Evolutionary conservation across 2,113 vertebrate species (phyloP), one percentile per base, ranked within the genome.

Genomic region (Phalacrocorax carbo): DNA sequence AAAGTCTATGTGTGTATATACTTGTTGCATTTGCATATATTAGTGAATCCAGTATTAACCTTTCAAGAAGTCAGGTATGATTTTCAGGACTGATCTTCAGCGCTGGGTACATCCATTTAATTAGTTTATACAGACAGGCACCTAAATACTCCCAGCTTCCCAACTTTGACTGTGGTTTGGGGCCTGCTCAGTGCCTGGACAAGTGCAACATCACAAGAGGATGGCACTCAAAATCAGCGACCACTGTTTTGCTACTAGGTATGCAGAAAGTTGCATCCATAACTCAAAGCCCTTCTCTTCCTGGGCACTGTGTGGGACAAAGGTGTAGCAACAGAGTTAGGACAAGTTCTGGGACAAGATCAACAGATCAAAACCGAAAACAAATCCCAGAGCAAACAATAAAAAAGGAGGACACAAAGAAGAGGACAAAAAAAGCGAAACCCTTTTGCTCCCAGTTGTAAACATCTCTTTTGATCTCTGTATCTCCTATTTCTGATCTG

Each of bases 401-500:
- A 22, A 69, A 79, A 90, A 36, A 72, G 14, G 22, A 75, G 6
- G 10, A 32, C 3, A 3, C 5, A 16, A 55, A 84, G 78, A 72
- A 52, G 21, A 91, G 38, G 38, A n/a, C 10, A 42, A 87, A 23
- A 27, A 51, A 62, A 86, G 88, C 89, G 23, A 93, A 89, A 64
- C 38, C 51, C 70, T 95, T 91, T 84, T 15, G 26, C 81, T 93
- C 68, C 42, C 55, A 70, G 73, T 64, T 93, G 57, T 89, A 94
- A 96, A 91, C 66, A 88, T 62, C 92, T 90, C 82, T 85, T 93
- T 94, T 95, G 84, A 96, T 96, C 91, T 85, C 76, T 60, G 84
- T 75, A 64, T 94, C 82, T 95, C 65, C 82, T 91, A 17, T 80
- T 95, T 87, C 96, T 97, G 85, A 88, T 94, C 79, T 97, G 96